Base-by-base conservation (phyloP, 2,113 vertebrate genomes). In the Caretta caretta region DNA sequence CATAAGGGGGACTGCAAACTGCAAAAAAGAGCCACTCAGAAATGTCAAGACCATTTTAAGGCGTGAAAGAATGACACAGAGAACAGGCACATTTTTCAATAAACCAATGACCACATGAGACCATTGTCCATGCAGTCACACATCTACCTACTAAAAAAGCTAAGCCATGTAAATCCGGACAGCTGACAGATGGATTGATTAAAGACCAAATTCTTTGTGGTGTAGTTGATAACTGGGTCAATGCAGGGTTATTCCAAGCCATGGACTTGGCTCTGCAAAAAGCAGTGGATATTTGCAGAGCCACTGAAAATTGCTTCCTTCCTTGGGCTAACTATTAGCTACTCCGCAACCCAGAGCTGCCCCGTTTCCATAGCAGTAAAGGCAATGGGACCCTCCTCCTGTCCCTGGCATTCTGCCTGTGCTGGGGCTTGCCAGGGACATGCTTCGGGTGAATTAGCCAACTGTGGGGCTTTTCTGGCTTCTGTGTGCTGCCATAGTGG, bases 121-220 rank as follows among this genome's bases (percentile, higher is more conserved):
- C 0, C 0, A 62, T 42, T 38, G 22, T 31, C 3, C 24, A 83
- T 84, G 57, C 8, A 0, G 3, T 65, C 56, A 25, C 76, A 92
- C 31, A 78, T 49, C 27, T 91, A 72, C 16, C 10, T 20, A 48
- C 17, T 69, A n/a, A 90, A 2, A 59, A 5, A 76, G 81, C 7
- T 13, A 54, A 62, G 4, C 19, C 3, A 48, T 2, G 3, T 50
- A 17, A 84, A 54, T 80, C 84, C 86, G n/a, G 27, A 29, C 24
- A 85, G 35, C 4, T 72, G 57, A 54, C 27, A 25, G 6, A 10
- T 62, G 9, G 0, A 78, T 90, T 79, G 13, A 3, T 90, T 76
- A 27, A 84, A 59, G 76, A 29, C 1, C 0, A 12, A 29, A 90
- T 87, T 62, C 53, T 83, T 57, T n/a, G 65, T 10, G 35, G 56